Evolutionary conservation across 2,888 invertebrate species (phyloP).

Genomic region (Micropterix aruncella): DNA sequence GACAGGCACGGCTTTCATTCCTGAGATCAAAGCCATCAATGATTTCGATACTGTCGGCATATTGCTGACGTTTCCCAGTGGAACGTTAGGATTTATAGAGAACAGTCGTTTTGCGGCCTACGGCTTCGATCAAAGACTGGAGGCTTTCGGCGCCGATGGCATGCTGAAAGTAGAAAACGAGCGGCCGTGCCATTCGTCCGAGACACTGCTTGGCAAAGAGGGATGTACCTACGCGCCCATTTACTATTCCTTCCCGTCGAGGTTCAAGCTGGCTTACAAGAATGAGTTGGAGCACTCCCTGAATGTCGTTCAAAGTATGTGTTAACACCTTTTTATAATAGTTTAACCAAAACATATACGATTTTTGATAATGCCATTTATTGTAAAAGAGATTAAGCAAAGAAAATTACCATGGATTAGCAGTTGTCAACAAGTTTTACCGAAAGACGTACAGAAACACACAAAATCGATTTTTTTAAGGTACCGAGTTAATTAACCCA

Average conservation of each 20-base stretch:
- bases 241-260: constrained; percentile 45
- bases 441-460: too few species aligned
- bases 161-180: constrained; percentile 40
- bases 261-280: constrained; percentile 37
- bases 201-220: constrained; percentile 23
- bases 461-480: too few species aligned
- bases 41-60: constrained; percentile 51
- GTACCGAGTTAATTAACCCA: too few species aligned
- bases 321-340: too few species aligned
- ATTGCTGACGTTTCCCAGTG: constrained; percentile 45
- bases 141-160: constrained; percentile 47
- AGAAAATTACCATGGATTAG: too few species aligned
- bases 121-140: constrained; percentile 56
- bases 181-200: constrained; percentile 31
- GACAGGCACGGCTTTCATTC: constrained; percentile 37
- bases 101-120: constrained; percentile 44
- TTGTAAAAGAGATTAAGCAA: too few species aligned
- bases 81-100: constrained; percentile 47
- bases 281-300: constrained; percentile 46
- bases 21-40: constrained; percentile 41
- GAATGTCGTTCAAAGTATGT: constrained; percentile 35
- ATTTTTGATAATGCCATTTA: too few species aligned
- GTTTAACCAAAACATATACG: too few species aligned
- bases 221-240: constrained; percentile 34
- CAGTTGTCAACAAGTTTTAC: too few species aligned